Percentiles rank a stretch among this genome's conserved stretches.
phyloP scores from a whole-genome alignment of 2,888 invertebrate genomes.

The Branchipolynoe longqiensis region DNA sequence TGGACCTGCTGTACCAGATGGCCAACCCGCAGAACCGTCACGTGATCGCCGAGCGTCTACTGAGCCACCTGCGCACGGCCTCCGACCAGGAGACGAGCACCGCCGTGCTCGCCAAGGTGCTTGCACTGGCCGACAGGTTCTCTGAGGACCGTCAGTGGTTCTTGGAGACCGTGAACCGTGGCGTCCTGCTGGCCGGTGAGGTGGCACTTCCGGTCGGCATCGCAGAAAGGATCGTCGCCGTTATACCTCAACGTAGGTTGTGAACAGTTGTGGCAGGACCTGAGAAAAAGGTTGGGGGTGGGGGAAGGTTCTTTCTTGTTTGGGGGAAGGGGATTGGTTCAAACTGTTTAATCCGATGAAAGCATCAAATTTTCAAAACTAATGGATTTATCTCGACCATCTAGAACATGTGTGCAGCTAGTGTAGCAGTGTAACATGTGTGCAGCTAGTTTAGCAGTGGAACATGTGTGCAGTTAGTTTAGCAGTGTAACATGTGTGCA shows the following conservation, averaged over 20 bases:
- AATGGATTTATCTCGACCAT: too few relatives aligned
- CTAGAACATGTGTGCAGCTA: too few relatives aligned
- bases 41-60: conserved; percentile 75
- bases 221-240: not conserved
- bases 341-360: too few relatives aligned
- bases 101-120: conserved; percentile 71
- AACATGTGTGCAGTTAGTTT: too few relatives aligned
- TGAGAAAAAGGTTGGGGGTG: too few relatives aligned
- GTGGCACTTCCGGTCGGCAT: not conserved
- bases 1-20: conserved; percentile 78
- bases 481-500: too few relatives aligned
- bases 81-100: conserved; percentile 68
- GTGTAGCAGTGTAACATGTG: too few relatives aligned
- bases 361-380: too few relatives aligned
- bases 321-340: too few relatives aligned
- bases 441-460: too few relatives aligned
- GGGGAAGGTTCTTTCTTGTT: too few relatives aligned
- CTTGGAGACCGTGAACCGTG: conserved; percentile 22
- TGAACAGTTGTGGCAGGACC: too few relatives aligned
- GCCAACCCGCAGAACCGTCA: conserved; percentile 77
- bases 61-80: conserved; percentile 71
- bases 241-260: not conserved
- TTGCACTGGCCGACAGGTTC: conserved; percentile 66
- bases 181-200: not conserved
- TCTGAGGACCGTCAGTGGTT: conserved; percentile 25